Base-by-base conservation (phyloP, 2,797 vertebrate genomes). In the Microtus agrestis region DNA sequence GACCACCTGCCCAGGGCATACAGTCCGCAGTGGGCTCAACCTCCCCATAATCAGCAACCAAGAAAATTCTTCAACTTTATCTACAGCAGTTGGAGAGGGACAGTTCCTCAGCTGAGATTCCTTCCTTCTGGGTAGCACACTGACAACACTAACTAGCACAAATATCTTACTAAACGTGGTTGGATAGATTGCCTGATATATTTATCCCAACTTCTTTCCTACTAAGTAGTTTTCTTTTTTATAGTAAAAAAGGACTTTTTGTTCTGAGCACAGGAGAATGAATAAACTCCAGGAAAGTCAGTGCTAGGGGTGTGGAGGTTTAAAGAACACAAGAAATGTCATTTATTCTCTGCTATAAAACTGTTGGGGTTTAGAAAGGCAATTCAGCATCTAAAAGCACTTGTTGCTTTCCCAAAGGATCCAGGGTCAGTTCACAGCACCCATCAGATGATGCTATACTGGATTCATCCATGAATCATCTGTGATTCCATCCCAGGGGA, bases 271-370 rank as follows among this genome's bases (percentile, higher is more conserved):
- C 31, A 65, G 40, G 37, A 7, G 21, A 82, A 13, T 85, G 25
- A 43, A n/a, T 8, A 63, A 77, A 12, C 11, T 87, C 7, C 8
- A 71, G 2, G 23, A 69, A 76, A n/a, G 59, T 37, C 59, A 80
- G 67, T n/a, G 19, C 59, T 48, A 14, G 11, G 79, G 88, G 0
- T 63, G 27, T 25, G 5, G 61, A 46, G 9, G 29, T 51, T 61
- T 67, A 61, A 3, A 7, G 89, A 51, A 27, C 12, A 14, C 10
- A 46, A 21, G 19, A 43, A 5, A 4, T 6, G 0, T 40, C 11
- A 46, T 84, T 89, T 59, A 84, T 77, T 94, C 27, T 94, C 80
- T 84, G n/a, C 77, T 79, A 65, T 86, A 31, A 91, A 82, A 73
- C 43, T n/a, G 3, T 21, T 48, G 63, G 63, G 43, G 43, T 31